Base-by-base conservation (phyloP, 1,140 invertebrate genomes). In the Condylostylus longicornis region DNA sequence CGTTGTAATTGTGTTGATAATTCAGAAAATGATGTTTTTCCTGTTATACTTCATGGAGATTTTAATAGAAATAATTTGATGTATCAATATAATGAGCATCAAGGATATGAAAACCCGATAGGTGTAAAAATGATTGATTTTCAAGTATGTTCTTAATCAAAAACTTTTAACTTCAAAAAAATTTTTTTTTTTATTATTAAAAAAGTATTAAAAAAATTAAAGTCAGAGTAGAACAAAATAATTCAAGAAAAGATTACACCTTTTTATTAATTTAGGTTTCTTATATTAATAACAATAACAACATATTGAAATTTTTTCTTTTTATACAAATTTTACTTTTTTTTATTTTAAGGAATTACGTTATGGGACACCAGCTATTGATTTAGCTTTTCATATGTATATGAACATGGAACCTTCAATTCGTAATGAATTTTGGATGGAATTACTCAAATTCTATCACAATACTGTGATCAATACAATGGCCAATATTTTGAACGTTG, bases 41-140 rank as follows among this genome's bases (percentile, higher is more conserved):
- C 43, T 12, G 56, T 49, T 2, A 46, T 59, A n/a, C 36, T 53
- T 12, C 56, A 59, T 34, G 56, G 56, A 15, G 56, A 59, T 31
- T 59, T 43, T 33, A 59, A 59, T 42, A 52, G 56, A 4, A 59
- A 58, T 41, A 59, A 59, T 44, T 53, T 59, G 3, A 37, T 59
- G 2, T 59, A 58, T 29, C 50, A 40, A 18, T 48, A 42, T 32
- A 43, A 30, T 35, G 10, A 23, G 1, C 15, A 36, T n/a, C 47
- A 48, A 6, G 49, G n/a, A 1, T 19, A 32, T 20, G 19, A 35
- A n/a, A 15, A 27, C 7, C 29, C 20, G 1, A 35, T 47, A 18
- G 42, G 41, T 35, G 43, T 55, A 3, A 50, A 47, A 38, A 39
- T 54, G 42, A 58, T 59, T n/a, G 56, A 59, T 37, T 59, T 59